Evolutionary conservation across 1,140 invertebrate species (phyloP).

Genomic region (Drosophila lacteicornis): DNA sequence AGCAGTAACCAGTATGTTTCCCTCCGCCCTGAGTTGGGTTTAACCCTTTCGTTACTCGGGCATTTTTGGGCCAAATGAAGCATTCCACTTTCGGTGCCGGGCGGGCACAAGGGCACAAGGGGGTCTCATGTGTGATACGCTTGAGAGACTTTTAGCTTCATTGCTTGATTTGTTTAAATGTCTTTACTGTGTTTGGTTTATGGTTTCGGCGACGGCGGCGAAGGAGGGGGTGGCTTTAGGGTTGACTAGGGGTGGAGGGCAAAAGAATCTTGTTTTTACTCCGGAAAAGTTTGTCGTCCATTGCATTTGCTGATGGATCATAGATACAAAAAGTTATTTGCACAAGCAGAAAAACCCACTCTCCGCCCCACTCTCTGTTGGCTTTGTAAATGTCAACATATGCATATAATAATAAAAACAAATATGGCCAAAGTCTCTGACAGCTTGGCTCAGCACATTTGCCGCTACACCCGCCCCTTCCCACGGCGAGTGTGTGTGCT

Average conservation of each 20-base stretch:
- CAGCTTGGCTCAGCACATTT: conserved; percentile 78
- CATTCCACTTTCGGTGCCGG: conserved; percentile 43
- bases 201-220: conserved; percentile 53
- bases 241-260: conserved; percentile 36
- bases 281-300: conserved; percentile 73
- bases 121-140: conserved; percentile 67
- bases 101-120: conserved; percentile 24
- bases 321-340: conserved; percentile 79
- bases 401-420: conserved; percentile 83
- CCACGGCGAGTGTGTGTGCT: conserved; percentile 9
- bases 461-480: not conserved
- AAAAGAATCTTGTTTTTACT: conserved; percentile 78
- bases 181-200: conserved; percentile 83
- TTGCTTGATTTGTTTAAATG: conserved; percentile 83
- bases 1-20: conserved; percentile 37
- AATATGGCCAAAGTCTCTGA: conserved; percentile 76
- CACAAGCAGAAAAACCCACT: conserved; percentile 58
- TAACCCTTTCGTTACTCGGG: conserved; percentile 46
- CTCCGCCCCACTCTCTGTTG: conserved; percentile 8
- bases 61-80: conserved; percentile 75
- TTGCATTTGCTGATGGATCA: conserved; percentile 80
- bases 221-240: conserved; percentile 2
- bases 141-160: conserved; percentile 81
- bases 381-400: conserved; percentile 80
- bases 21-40: not conserved